phyloP scores from a whole-genome alignment of 2,888 invertebrate species.

The Vanessa cardui region DNA sequence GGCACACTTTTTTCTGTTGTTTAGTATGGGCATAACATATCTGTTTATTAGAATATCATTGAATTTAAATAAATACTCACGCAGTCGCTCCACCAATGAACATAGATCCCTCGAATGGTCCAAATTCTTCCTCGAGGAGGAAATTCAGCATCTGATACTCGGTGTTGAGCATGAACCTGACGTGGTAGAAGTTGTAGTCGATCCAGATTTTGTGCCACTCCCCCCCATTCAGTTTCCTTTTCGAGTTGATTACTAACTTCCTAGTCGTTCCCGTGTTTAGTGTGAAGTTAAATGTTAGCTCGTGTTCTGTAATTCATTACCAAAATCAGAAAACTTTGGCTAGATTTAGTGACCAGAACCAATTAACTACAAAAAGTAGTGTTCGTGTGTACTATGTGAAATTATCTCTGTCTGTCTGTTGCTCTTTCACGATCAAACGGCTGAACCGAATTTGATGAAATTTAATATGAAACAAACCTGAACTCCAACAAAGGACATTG shows the following conservation, averaged over 20 bases:
- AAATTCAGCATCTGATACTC: constrained; percentile 94
- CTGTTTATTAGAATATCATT: no score
- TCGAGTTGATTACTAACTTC: constrained; percentile 91
- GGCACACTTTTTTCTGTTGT: no score
- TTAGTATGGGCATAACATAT: no score
- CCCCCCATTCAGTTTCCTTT: constrained; percentile 92
- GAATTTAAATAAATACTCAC: constrained; percentile 83
- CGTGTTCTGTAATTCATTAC: constrained; percentile 84
- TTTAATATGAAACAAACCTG: no score
- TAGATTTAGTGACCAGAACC: no score
- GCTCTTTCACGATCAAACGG: no score
- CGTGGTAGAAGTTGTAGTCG: constrained; percentile 96
- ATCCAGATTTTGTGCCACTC: constrained; percentile 99
- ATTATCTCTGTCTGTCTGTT: no score
- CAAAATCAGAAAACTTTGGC: no score
- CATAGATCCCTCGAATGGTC: constrained; percentile 96
- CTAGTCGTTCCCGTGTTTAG: constrained; percentile 92
- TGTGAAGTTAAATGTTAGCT: constrained; percentile 94
- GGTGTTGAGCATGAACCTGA: constrained; percentile 95
- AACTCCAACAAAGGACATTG: no score
- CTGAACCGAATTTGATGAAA: no score
- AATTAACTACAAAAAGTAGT: no score
- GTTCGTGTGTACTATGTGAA: no score
- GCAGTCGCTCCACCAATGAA: constrained; percentile 96
- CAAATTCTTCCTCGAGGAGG: constrained; percentile 92